A percentile compares a stretch with the other conserved stretches of the same genome.
Conservation (phyloP, 2,888 invertebrate species). For the Cerceris ruficornis region DNA sequence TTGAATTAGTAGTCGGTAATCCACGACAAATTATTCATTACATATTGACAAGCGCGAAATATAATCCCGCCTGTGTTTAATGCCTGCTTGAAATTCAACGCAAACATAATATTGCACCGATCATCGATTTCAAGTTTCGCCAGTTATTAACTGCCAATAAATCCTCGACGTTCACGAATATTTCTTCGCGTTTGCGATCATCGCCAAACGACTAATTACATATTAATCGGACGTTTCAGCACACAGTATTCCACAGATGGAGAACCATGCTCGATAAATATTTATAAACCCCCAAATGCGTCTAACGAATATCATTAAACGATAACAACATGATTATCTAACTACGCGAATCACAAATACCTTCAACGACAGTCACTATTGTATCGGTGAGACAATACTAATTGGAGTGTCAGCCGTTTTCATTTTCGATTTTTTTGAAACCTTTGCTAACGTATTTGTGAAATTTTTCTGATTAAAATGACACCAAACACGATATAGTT, state of each 20-base stretch:
- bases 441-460: too few species aligned
- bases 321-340: slow-evolving; percentile 2
- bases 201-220: slow-evolving; percentile 36
- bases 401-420: too few species aligned
- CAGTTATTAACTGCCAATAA: slow-evolving; percentile 18
- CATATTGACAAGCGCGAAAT: too few species aligned
- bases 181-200: background rate
- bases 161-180: slow-evolving; percentile 6
- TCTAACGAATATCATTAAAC: slow-evolving; percentile 7
- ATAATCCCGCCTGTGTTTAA: slow-evolving; percentile 1
- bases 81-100: slow-evolving; percentile 1
- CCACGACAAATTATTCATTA: too few species aligned
- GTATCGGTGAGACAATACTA: too few species aligned
- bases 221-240: slow-evolving; percentile 1
- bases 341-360: background rate
- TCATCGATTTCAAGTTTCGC: slow-evolving; percentile 21
- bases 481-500: too few species aligned
- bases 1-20: too few species aligned
- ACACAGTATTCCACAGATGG: background rate
- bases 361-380: background rate
- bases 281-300: slow-evolving; percentile 27
- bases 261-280: slow-evolving; percentile 18
- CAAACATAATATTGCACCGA: slow-evolving; percentile 8
- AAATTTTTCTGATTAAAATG: too few species aligned
- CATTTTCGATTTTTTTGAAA: too few species aligned